phyloP scores from a whole-genome alignment of 2,888 invertebrate species.

The Rhamnusium bicolor region DNA sequence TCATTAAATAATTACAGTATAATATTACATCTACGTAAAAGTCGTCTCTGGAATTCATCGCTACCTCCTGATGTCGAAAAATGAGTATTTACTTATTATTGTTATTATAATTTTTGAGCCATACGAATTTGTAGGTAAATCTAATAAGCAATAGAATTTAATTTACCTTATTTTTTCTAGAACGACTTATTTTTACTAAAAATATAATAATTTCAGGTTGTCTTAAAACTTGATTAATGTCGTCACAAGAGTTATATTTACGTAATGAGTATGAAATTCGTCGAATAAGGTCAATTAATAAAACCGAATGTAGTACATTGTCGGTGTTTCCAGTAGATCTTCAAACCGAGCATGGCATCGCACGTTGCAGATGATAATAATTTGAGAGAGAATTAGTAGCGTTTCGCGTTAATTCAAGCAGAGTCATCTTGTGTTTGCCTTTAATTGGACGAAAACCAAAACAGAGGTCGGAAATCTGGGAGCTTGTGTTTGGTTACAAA shows the following conservation, averaged over 20 bases:
- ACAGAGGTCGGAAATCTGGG: slow-evolving; percentile 71
- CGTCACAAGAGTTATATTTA: neutral
- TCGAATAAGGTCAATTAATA: slow-evolving; percentile 14
- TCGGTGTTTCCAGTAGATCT: slow-evolving; percentile 32
- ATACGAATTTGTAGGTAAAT: too few relatives aligned
- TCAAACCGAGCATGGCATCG: slow-evolving; percentile 50
- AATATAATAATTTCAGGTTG: too few relatives aligned
- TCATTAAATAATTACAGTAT: too few relatives aligned
- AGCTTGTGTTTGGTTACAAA: slow-evolving; percentile 69
- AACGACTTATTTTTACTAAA: too few relatives aligned
- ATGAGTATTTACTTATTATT: too few relatives aligned
- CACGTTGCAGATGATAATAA: slow-evolving; percentile 67
- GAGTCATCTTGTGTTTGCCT: slow-evolving; percentile 71
- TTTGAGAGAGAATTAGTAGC: slow-evolving; percentile 69
- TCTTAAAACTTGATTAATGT: too few relatives aligned
- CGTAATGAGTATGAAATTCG: neutral
- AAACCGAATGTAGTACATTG: slow-evolving; percentile 11
- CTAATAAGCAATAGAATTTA: too few relatives aligned
- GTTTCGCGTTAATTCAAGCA: slow-evolving; percentile 70
- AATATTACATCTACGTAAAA: too few relatives aligned
- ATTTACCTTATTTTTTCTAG: too few relatives aligned
- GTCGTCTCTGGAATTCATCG: too few relatives aligned
- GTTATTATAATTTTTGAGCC: too few relatives aligned
- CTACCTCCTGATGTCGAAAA: too few relatives aligned
- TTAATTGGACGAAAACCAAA: slow-evolving; percentile 72